phyloP scores from a whole-genome alignment of 1,140 invertebrate species.

The Holotrichia oblita region DNA sequence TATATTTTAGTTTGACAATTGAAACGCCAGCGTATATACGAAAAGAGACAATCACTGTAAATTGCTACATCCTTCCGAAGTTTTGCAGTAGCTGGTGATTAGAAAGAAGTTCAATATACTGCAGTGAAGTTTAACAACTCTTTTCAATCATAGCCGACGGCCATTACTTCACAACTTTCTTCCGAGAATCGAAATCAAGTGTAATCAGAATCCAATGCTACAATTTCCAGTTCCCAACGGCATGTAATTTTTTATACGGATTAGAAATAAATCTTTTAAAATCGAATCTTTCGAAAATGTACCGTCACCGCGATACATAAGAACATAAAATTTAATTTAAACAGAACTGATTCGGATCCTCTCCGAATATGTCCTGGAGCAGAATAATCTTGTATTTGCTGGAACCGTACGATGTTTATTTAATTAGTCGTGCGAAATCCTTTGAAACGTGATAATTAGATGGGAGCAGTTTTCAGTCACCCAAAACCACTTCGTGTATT shows the following conservation, averaged over 20 bases:
- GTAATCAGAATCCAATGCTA: background rate
- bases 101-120: slow-evolving; percentile 7
- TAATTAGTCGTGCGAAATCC: slow-evolving; percentile 24
- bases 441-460: slow-evolving; percentile 28
- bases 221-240: background rate
- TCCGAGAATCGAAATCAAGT: background rate
- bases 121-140: slow-evolving; percentile 12
- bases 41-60: background rate
- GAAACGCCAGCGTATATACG: background rate
- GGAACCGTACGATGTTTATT: background rate
- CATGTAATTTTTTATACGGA: background rate
- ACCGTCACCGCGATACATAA: too few relatives aligned
- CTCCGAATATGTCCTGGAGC: too few relatives aligned
- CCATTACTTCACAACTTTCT: slow-evolving; percentile 12
- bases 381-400: background rate
- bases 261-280: background rate
- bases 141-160: slow-evolving; percentile 1
- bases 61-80: slow-evolving; percentile 1
- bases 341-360: too few relatives aligned
- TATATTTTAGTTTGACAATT: background rate
- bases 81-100: background rate
- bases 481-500: slow-evolving; percentile 8
- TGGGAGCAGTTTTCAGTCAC: slow-evolving; percentile 15
- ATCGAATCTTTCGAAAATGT: background rate
- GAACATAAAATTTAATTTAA: too few relatives aligned